A percentile compares a stretch with the other conserved stretches of the same genome.
Evolutionary conservation across 2,888 invertebrate species (phyloP).

Genomic region (Cheilosia grossa): DNA sequence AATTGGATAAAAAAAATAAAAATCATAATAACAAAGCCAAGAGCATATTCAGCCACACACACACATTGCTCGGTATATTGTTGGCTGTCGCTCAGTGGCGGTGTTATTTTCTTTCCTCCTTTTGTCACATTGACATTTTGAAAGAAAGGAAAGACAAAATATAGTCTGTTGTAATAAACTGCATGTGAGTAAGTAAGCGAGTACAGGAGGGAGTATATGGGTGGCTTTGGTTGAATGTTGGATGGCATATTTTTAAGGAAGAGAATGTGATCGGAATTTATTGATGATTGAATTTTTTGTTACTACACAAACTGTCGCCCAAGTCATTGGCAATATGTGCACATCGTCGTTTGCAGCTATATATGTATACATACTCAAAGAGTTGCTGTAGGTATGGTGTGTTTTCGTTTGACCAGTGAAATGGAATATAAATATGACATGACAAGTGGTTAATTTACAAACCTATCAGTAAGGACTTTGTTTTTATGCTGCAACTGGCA

Average conservation of each 20-base stretch:
- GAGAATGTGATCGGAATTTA: slow-evolving; percentile 64
- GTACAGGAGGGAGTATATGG: slow-evolving; percentile 1
- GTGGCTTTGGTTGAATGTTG: slow-evolving; percentile 2
- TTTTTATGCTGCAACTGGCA: too few relatives aligned
- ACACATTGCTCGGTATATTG: background rate
- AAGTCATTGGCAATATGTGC: too few relatives aligned
- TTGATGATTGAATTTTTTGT: slow-evolving; percentile 64
- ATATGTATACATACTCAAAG: too few relatives aligned
- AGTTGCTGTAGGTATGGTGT: too few relatives aligned
- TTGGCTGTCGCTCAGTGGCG: slow-evolving; percentile 8
- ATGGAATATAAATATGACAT: too few relatives aligned
- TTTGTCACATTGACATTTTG: slow-evolving; percentile 39
- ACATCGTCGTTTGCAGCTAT: too few relatives aligned
- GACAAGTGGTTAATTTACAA: too few relatives aligned
- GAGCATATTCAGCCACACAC: slow-evolving; percentile 26
- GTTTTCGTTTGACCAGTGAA: too few relatives aligned
- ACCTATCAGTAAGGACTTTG: too few relatives aligned
- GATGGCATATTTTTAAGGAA: slow-evolving; percentile 30
- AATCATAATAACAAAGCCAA: slow-evolving; percentile 45
- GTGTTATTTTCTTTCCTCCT: slow-evolving; percentile 10
- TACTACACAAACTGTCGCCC: background rate
- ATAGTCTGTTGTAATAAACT: slow-evolving; percentile 47
- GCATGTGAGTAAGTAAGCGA: slow-evolving; percentile 22
- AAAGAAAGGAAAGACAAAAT: slow-evolving; percentile 20
- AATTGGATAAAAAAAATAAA: slow-evolving; percentile 45